Conservation (phyloP, 2,888 invertebrate genomes). For the Pristionchus japonicus region DNA sequence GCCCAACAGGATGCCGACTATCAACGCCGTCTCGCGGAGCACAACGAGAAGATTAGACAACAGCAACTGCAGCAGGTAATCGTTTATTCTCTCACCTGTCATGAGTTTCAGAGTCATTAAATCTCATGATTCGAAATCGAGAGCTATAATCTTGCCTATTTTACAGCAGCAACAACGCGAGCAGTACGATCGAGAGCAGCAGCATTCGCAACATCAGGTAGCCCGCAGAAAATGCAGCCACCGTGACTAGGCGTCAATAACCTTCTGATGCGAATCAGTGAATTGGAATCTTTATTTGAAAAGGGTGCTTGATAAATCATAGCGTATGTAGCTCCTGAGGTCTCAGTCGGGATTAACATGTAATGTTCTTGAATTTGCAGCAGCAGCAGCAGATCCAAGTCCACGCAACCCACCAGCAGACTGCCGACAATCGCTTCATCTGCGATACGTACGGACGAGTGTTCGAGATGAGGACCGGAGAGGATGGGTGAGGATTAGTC, state of each 20-base stretch:
- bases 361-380: neutral
- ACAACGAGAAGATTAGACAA: neutral
- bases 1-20: neutral
- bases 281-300: too few species aligned
- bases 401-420: neutral
- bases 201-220: too few species aligned
- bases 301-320: too few species aligned
- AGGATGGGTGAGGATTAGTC: conserved; percentile 15
- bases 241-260: too few species aligned
- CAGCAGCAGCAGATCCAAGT: neutral
- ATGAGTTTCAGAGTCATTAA: too few species aligned
- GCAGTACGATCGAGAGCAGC: neutral
- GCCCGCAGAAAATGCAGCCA: too few species aligned
- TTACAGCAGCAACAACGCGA: neutral
- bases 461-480: conserved; percentile 1
- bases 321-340: too few species aligned
- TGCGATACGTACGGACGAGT: conserved; percentile 9
- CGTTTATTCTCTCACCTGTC: too few species aligned
- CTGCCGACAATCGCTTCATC: neutral
- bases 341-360: too few species aligned
- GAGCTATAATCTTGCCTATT: too few species aligned
- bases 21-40: neutral
- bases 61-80: conserved; percentile 34
- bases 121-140: too few species aligned
- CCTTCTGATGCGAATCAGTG: too few species aligned